These are phyloP conservation scores for Watsonalla cultraria DNA, from an alignment of 2,888 invertebrate genomes.

Conservation along the genomic window DNA sequence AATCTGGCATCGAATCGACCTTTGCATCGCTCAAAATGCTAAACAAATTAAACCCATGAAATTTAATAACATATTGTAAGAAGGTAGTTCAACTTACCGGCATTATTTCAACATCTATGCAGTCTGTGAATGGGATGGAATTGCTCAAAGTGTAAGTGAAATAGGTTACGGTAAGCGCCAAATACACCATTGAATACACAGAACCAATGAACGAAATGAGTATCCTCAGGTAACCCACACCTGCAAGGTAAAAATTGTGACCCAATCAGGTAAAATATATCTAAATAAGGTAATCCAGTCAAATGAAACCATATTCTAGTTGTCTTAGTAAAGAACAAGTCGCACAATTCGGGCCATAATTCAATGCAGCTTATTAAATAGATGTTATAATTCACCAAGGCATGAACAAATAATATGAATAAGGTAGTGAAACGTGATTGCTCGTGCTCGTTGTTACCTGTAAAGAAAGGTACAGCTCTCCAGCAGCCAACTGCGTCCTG, in stretches of 20 bases:
- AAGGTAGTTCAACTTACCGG: conserved; percentile 47
- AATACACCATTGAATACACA: conserved; percentile 78
- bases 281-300: too few relatives aligned
- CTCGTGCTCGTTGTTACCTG: conserved; percentile 56
- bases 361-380: too few relatives aligned
- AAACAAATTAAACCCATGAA: too few relatives aligned
- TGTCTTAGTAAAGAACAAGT: too few relatives aligned
- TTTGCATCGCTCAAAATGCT: neutral
- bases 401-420: neutral
- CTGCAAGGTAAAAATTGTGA: conserved; percentile 51
- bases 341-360: too few relatives aligned
- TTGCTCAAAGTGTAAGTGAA: conserved; percentile 77
- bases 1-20: neutral
- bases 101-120: conserved; percentile 52
- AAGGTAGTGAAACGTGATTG: too few relatives aligned
- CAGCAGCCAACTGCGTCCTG: conserved; percentile 82
- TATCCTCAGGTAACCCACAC: conserved; percentile 80
- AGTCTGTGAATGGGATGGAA: conserved; percentile 76
- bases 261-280: neutral
- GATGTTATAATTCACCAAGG: too few relatives aligned
- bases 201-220: conserved; percentile 73
- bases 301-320: too few relatives aligned
- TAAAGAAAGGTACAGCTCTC: conserved; percentile 82
- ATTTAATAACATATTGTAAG: neutral
- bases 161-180: conserved; percentile 75